Base-by-base conservation (phyloP, 2,113 vertebrate species). In the Pteropus alecto region DNA sequence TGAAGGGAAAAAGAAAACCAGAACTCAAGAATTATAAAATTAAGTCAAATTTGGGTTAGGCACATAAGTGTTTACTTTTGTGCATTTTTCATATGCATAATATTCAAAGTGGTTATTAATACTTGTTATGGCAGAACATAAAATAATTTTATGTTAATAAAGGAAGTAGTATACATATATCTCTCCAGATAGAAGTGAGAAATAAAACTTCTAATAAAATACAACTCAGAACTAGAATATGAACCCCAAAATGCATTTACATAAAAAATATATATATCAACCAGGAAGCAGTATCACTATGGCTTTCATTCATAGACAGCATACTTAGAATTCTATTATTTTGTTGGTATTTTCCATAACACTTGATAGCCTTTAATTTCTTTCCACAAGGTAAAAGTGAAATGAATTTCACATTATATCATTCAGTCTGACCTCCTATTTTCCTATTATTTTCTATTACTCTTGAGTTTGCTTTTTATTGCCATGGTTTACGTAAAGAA, bases 391-490 rank as follows among this genome's bases (percentile, higher is more conserved):
- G 46, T 51, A 26, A 95, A 92, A 67, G 2, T 73, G 46, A 87
- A 96, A 26, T 22, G 3, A 33, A 82, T 41, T 87, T 90, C 51
- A 79, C 30, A 56, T 73, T 70, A 4, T 84, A 43, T 35, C 21
- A 56, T 30, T 71, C 26, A 48, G 11, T 68, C 56, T 87, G 41
- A 87, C 48, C 30, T 82, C 54, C 19, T 79, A 61, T 73, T 92
- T 58, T 70, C 35, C 38, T 5, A 86, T 58, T 63, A 38, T 81
- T 86, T 88, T 81, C 43, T 71, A 58, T 68, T 84, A n/a, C 22
- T 86, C 90, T 54, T 78, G 15, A 93, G 56, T 84, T 86, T 90
- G 4, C 35, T 61, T 94, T 90, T 84, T 21, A 92, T 67, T 87
- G 21, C 21, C n/a, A 89, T 5, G 2, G 9, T 68, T 87, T 41